phyloP scores from a whole-genome alignment of 2,888 invertebrate genomes.

The Cremastinae sp. region DNA sequence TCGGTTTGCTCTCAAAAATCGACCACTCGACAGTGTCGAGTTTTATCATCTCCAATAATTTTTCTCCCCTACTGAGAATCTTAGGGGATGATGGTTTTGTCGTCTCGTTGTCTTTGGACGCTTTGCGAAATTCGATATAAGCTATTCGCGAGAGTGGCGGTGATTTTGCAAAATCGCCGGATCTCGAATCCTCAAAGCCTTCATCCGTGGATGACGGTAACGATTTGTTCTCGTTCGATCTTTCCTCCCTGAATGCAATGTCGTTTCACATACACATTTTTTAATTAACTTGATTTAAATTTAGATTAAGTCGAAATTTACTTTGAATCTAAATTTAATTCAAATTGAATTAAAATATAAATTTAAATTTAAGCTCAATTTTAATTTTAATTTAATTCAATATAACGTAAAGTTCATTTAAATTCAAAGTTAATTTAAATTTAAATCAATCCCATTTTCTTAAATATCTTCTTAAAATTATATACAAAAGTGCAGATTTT shows the following conservation, averaged over 20 bases:
- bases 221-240: conserved; percentile 73
- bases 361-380: no score
- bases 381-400: no score
- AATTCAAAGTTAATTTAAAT: no score
- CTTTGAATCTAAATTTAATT: no score
- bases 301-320: no score
- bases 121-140: conserved; percentile 68
- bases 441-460: no score
- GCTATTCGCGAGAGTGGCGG: conserved; percentile 71
- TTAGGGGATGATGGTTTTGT: conserved; percentile 70
- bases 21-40: conserved; percentile 85
- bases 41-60: conserved; percentile 85
- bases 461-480: no score
- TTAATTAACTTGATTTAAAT: no score
- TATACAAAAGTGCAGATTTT: conserved; percentile 10
- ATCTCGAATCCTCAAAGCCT: conserved; percentile 82
- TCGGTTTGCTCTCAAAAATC: conserved; percentile 86
- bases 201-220: conserved; percentile 81
- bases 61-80: conserved; percentile 45
- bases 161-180: conserved; percentile 77
- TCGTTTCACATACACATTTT: background rate
- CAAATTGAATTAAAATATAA: no score
- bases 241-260: conserved; percentile 70
- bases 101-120: conserved; percentile 70
- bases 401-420: no score